phyloP scores from a whole-genome alignment of 2,113 vertebrate genomes.

The Eudyptes chrysolophus region DNA sequence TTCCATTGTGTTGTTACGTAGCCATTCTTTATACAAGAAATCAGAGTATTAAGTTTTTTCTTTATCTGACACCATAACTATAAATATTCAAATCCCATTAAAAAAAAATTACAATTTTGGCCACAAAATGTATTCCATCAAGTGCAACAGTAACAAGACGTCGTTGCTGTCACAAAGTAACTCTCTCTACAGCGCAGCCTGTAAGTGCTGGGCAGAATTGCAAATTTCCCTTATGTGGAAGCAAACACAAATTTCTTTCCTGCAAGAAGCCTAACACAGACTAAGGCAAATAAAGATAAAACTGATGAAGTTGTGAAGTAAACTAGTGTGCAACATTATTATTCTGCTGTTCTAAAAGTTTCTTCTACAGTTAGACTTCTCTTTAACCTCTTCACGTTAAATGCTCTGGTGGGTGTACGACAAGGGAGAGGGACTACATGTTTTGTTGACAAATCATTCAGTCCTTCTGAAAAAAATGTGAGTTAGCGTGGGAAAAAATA shows the following conservation, averaged over 20 bases:
- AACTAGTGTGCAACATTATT: accelerated
- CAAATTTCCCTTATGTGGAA: background rate
- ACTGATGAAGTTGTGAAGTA: background rate
- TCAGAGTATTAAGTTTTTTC: background rate
- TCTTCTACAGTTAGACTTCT: background rate
- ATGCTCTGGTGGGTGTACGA: background rate
- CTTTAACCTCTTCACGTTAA: background rate
- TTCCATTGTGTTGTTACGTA: background rate
- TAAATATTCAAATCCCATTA: background rate
- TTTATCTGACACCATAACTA: background rate
- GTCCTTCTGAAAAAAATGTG: background rate
- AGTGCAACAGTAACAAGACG: background rate
- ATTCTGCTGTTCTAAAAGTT: background rate
- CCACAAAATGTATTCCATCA: background rate
- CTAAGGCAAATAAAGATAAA: background rate
- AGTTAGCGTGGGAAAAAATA: background rate
- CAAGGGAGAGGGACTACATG: background rate
- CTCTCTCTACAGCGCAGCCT: background rate
- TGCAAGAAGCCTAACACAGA: background rate
- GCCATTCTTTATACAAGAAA: background rate
- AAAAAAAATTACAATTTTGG: background rate
- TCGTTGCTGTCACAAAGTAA: background rate
- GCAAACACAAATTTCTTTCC: background rate
- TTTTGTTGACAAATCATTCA: background rate
- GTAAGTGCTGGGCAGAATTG: background rate